phyloP scores from a whole-genome alignment of 2,113 vertebrate species.

The Rhinichthys klamathensis region DNA sequence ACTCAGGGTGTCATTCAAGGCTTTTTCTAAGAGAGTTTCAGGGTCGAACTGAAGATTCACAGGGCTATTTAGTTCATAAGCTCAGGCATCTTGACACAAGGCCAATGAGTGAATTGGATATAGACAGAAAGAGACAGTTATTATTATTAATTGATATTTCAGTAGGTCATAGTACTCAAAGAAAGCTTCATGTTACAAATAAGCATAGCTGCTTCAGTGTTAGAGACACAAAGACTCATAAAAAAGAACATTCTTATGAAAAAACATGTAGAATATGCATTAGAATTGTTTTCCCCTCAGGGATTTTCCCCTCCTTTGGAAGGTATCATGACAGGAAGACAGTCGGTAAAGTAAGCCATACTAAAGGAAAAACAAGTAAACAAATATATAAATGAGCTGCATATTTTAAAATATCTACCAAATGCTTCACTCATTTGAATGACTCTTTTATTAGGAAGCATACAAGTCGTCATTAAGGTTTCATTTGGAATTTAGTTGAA shows the following conservation, averaged over 20 bases:
- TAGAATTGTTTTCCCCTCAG: not conserved
- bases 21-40: not conserved
- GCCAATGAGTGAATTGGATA: not conserved
- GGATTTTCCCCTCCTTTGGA: not conserved
- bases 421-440: not conserved
- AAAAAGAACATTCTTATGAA: too few species aligned
- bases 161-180: not conserved
- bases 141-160: too few species aligned
- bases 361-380: not conserved
- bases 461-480: not conserved
- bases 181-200: not conserved
- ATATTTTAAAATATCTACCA: not conserved
- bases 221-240: not conserved
- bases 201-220: not conserved
- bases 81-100: constrained; percentile 1
- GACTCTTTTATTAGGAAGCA: not conserved
- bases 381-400: not conserved
- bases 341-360: not conserved
- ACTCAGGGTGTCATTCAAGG: not conserved
- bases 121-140: not conserved
- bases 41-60: not conserved
- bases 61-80: not conserved
- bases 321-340: not conserved
- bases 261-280: not conserved
- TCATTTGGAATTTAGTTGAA: not conserved